phyloP scores from a whole-genome alignment of 2,113 vertebrate genomes.

The Oxyura jamaicensis region DNA sequence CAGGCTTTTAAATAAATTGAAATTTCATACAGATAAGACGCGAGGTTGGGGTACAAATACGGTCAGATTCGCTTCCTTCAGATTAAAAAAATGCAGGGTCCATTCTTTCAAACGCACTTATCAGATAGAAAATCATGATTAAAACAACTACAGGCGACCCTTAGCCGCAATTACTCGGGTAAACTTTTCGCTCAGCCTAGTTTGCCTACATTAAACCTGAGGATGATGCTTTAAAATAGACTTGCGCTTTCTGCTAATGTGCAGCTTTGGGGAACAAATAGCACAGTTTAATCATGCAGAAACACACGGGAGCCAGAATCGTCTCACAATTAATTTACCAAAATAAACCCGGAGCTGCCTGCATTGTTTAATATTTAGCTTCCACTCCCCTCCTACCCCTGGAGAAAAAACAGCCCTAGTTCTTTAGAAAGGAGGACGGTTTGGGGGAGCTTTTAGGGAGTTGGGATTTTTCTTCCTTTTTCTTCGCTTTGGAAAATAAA shows the following conservation, averaged over 20 bases:
- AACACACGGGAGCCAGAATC: constrained; percentile 36
- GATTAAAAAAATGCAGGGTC: constrained; percentile 63
- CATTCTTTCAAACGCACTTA: constrained; percentile 58
- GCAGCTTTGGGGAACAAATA: constrained; percentile 51
- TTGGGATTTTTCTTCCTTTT: not conserved
- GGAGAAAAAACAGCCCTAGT: constrained; percentile 35
- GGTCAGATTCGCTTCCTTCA: constrained; percentile 59
- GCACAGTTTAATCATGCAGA: constrained; percentile 49
- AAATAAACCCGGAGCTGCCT: constrained; percentile 52
- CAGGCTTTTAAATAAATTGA: constrained; percentile 79
- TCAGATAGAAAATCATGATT: constrained; percentile 59
- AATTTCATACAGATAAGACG: constrained; percentile 73
- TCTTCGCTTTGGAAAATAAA: not conserved
- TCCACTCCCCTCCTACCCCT: constrained; percentile 51
- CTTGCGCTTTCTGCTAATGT: constrained; percentile 26
- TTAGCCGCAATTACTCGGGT: constrained; percentile 54
- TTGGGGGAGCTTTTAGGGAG: not conserved
- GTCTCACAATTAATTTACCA: constrained; percentile 64
- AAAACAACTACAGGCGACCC: constrained; percentile 44
- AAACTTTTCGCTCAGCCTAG: constrained; percentile 65
- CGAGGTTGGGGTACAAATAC: constrained; percentile 46
- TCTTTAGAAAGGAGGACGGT: constrained; percentile 24
- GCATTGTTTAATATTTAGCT: constrained; percentile 65
- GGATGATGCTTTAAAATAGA: constrained; percentile 47
- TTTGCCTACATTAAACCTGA: constrained; percentile 59